phyloP scores from a whole-genome alignment of 2,797 vertebrate species.

The Percopsis omiscomaycus region DNA sequence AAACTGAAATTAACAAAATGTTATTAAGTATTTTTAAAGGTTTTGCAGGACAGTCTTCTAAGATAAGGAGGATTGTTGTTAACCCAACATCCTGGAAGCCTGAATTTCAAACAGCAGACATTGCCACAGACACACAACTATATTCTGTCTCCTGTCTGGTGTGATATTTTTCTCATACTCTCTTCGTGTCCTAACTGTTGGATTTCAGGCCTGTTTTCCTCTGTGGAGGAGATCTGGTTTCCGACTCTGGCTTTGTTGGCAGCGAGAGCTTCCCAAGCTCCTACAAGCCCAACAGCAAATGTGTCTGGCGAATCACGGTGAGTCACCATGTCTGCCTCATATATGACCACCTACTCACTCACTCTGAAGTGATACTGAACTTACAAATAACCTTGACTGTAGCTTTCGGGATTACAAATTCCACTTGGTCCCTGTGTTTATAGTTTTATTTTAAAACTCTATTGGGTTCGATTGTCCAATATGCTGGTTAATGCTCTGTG shows the following conservation, averaged over 20 bases:
- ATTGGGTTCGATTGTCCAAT: too few relatives aligned
- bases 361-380: too few relatives aligned
- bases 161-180: neutral
- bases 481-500: too few relatives aligned
- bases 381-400: too few relatives aligned
- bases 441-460: too few relatives aligned
- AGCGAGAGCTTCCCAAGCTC: constrained; percentile 87
- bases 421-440: too few relatives aligned
- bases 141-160: neutral
- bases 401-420: too few relatives aligned
- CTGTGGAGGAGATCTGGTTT: constrained; percentile 83
- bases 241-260: constrained; percentile 85
- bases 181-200: constrained; percentile 8
- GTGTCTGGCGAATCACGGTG: constrained; percentile 89
- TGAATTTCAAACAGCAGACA: neutral
- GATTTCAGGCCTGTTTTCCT: constrained; percentile 82
- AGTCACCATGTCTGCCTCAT: constrained; percentile 45
- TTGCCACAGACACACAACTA: neutral
- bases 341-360: constrained; percentile 3
- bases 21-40: too few relatives aligned
- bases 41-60: too few relatives aligned
- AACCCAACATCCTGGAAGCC: too few relatives aligned
- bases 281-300: constrained; percentile 86
- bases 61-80: neutral
- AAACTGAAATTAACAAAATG: too few relatives aligned